Base-by-base conservation (phyloP, 92 coral and sea anemone species). In the Anthopleura xanthogrammica region DNA sequence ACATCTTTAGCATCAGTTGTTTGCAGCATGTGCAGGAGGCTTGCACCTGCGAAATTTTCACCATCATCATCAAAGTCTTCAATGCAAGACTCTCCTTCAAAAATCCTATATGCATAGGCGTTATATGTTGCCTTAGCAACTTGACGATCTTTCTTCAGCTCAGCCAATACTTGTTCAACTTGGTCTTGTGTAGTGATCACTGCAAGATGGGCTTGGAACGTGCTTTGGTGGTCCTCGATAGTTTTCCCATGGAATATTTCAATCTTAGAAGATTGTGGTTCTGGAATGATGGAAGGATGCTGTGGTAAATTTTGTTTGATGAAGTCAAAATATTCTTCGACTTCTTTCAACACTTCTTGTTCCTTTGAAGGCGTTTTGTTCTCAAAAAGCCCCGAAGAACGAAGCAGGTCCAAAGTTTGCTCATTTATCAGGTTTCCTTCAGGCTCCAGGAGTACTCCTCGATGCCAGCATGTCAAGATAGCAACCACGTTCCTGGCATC, bases 51-150 rank as follows among this genome's bases (percentile, higher is more conserved):
- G 43, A 87, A 81, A 43, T 89, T 78, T 42, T 95, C 98, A 1
- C 96, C 98, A 76, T 91, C 96, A 60, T 95, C 96, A 77, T 92
- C 93, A 68, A 90, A 90, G 75, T 94, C 98, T 66, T 94, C 94
- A 41, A 92, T 48, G 46, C 77, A 85, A 7, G 83, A 66, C 1
- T 90, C 75, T 39, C 87, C 89, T 42, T 92, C 77, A 19, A 83
- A 80, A 64, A 91, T 88, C 52, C 98, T 93, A 81, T 95, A 95
- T 3, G 98, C 98, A 85, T 87, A 73, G 7, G 92, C 88, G 80
- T 91, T 95, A 81, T 93, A 92, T 6, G 94, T 74, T n/a, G 98
- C 95, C 85, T 92, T 87, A 75, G 90, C 88, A 84, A 91, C 60
- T 86, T 94, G 88, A 6, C 90, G 82, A 57, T 88, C 90, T 77